phyloP scores from a whole-genome alignment of 37 sponge, comb jelly and placozoan species.

The Agelas oroides region DNA sequence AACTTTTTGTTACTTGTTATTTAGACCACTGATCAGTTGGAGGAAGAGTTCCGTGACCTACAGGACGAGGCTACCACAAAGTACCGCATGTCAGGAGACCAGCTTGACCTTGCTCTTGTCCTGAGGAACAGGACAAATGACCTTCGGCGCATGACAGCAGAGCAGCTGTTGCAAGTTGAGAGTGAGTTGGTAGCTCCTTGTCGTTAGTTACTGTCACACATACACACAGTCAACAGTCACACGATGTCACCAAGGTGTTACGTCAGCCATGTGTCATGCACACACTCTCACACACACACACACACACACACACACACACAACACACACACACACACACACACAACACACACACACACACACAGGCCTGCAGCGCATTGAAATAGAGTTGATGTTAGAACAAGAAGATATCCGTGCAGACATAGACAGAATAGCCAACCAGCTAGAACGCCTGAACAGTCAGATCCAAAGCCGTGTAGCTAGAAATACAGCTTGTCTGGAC shows the following conservation, averaged over 20 bases:
- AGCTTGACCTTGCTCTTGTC: background rate
- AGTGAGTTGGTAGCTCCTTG: too few relatives aligned
- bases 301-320: too few relatives aligned
- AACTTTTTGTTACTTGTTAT: too few relatives aligned
- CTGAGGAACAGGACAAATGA: constrained; percentile 24
- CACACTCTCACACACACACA: too few relatives aligned
- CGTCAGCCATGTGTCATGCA: too few relatives aligned
- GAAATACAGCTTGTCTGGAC: constrained; percentile 57
- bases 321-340: too few relatives aligned
- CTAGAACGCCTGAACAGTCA: constrained; percentile 29
- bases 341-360: too few relatives aligned
- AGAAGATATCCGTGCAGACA: constrained; percentile 37
- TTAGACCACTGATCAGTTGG: background rate
- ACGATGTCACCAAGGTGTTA: too few relatives aligned
- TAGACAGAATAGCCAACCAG: constrained; percentile 39
- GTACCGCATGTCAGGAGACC: constrained; percentile 9
- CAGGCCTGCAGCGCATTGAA: constrained; percentile 14
- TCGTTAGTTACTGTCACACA: too few relatives aligned
- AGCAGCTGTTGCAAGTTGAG: constrained; percentile 38
- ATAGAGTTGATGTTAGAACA: constrained; percentile 37
- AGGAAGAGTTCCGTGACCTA: background rate
- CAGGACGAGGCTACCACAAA: background rate
- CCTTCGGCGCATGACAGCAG: background rate
- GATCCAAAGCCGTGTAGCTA: constrained; percentile 11
- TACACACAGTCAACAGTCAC: too few relatives aligned